Conservation (phyloP, 2,888 invertebrate species). For the Synanthedon vespiformis region DNA sequence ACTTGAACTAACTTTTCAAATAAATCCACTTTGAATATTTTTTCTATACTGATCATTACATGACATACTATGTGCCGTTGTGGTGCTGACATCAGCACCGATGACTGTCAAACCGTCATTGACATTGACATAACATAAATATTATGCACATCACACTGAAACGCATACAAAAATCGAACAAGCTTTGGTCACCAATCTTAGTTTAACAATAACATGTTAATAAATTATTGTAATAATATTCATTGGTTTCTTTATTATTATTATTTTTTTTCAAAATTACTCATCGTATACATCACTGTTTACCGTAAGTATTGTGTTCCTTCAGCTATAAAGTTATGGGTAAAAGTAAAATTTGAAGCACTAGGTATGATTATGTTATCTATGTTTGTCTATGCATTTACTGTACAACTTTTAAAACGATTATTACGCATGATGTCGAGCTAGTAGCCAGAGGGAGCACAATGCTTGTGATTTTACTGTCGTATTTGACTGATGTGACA, state of each 20-base stretch:
- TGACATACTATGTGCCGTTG: not conserved
- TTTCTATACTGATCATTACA: conserved; percentile 1
- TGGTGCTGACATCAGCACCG: not conserved
- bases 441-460: not conserved
- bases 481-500: conserved; percentile 12
- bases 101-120: not conserved
- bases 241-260: no score
- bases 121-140: not conserved
- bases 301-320: no score
- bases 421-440: not conserved
- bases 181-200: conserved; percentile 8
- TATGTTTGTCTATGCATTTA: conserved; percentile 1
- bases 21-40: conserved; percentile 1
- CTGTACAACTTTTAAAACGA: conserved; percentile 1
- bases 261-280: no score
- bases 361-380: no score
- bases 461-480: conserved; percentile 1
- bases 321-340: no score
- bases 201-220: conserved; percentile 4
- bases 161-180: conserved; percentile 17
- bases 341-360: not conserved
- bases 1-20: not conserved
- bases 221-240: no score
- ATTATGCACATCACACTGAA: conserved; percentile 28
- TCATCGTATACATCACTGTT: no score